Base-by-base conservation (phyloP, 1,140 invertebrate genomes). In the Eriocheir sinensis region DNA sequence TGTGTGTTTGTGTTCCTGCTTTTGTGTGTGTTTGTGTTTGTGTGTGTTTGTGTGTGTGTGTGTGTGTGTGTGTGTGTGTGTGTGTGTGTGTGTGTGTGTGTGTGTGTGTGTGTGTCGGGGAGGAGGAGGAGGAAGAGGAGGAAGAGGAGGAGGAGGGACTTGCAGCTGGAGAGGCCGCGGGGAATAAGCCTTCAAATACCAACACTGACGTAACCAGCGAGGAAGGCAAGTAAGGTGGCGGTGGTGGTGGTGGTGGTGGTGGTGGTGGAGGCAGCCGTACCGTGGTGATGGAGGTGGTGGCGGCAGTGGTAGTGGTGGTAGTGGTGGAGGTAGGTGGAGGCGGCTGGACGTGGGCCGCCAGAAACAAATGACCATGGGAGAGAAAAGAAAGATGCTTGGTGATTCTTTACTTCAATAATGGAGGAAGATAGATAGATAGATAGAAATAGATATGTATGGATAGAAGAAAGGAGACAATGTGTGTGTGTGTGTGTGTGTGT, bases 21-120 rank as follows among this genome's bases (percentile, higher is more conserved):
- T 89, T 3, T 89, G 34, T 89, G 86, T 89, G 34, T 89, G 86
- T 89, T 21, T 38, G 86, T 41, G 40, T 30, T 36, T 89, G n/a
- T 48, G 41, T 89, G 34, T 89, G 34, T 89, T 3, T 48, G 86
- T 89, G 34, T 40, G 86, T 41, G 86, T 30, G 41, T 41, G 41
- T 30, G 86, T 41, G 36, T 48, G 86, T 89, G 34, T 41, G 15
- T 30, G 8, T 89, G 40, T 48, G 8, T n/a, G 88, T 89, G 44
- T 32, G 81, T 41, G 38, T 38, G 81, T 85, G 34, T 85, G 81
- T 85, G 34, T 85, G 34, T 89, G 36, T 89, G 44, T 53, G 36
- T 53, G 38, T 53, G 88, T 40, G 83, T 86, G 40, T 41, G 83
- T 86, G 60, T 72, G 60, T 72, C 21, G 27, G 60, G 27, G n/a